A percentile compares a stretch with the other conserved stretches of the same genome.
These are phyloP conservation scores for Myotis pilosus DNA, from an alignment of 2,797 vertebrate genomes.

Conservation along the genomic window DNA sequence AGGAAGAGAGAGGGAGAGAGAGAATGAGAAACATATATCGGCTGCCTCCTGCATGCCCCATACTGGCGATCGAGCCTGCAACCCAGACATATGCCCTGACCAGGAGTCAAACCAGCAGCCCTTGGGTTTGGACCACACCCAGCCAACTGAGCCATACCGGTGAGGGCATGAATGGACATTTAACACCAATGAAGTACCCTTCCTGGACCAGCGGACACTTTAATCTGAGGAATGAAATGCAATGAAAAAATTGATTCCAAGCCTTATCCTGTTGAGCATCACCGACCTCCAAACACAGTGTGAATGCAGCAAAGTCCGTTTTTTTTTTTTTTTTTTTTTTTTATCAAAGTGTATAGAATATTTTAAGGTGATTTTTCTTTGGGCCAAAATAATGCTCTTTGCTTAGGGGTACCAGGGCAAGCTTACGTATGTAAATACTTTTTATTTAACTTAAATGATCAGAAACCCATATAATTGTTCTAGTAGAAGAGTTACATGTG, in stretches of 20 bases:
- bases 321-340: no score
- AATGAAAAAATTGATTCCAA: not conserved
- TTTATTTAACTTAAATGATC: not conserved
- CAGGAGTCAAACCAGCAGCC: not conserved
- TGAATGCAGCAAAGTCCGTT: not conserved
- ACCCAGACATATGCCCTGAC: not conserved
- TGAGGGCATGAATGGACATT: not conserved
- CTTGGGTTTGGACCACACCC: not conserved
- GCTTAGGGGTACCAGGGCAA: not conserved
- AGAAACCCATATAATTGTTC: not conserved
- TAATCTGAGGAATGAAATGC: not conserved
- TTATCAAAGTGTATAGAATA: not conserved
- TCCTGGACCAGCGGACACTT: not conserved
- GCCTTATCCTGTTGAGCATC: not conserved
- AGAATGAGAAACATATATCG: not conserved
- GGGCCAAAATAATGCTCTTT: not conserved
- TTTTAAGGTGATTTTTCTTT: not conserved
- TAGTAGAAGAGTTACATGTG: not conserved
- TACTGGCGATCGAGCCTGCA: not conserved
- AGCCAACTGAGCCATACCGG: not conserved
- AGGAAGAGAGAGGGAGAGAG: not conserved
- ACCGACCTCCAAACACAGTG: not conserved
- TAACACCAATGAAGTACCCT: not conserved
- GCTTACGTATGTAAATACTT: not conserved
- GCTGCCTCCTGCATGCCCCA: not conserved